phyloP scores from a whole-genome alignment of 2,888 invertebrate genomes.

The Leptura quadrifasciata region DNA sequence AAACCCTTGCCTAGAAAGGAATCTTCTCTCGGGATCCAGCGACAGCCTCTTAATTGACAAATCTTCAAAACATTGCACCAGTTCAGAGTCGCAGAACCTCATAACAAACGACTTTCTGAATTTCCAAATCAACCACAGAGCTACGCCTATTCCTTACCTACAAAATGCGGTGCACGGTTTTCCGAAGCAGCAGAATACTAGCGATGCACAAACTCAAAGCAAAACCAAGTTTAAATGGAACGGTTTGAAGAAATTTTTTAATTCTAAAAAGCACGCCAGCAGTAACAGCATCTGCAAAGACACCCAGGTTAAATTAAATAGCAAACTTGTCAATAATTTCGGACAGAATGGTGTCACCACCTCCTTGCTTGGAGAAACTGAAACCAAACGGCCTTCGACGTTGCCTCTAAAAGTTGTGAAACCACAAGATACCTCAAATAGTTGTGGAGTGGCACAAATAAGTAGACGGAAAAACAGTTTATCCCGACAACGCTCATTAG shows the following conservation, averaged over 20 bases:
- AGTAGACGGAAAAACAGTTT: constrained; percentile 70
- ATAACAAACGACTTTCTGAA: constrained; percentile 75
- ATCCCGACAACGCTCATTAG: constrained; percentile 82
- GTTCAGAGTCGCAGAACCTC: constrained; percentile 74
- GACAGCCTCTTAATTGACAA: constrained; percentile 80
- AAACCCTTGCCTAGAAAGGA: constrained; percentile 84
- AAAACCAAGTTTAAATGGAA: constrained; percentile 74
- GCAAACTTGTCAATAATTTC: constrained; percentile 74
- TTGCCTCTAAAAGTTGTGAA: constrained; percentile 70
- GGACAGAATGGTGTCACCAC: constrained; percentile 75
- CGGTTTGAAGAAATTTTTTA: constrained; percentile 74
- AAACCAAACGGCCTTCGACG: constrained; percentile 72
- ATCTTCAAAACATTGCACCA: constrained; percentile 77
- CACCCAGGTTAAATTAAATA: constrained; percentile 75
- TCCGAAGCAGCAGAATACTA: constrained; percentile 72
- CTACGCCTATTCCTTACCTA: constrained; percentile 82
- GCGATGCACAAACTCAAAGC: constrained; percentile 53
- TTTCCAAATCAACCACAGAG: constrained; percentile 73
- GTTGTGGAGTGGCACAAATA: constrained; percentile 71
- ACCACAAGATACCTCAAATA: constrained; percentile 60
- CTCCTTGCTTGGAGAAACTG: constrained; percentile 69
- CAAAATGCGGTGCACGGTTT: constrained; percentile 82
- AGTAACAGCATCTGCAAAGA: constrained; percentile 59
- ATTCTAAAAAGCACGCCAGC: constrained; percentile 62
- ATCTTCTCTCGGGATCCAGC: constrained; percentile 77